Evolutionary conservation across 2,888 invertebrate species (phyloP).

Genomic region (Chrysotoxum bicinctum): DNA sequence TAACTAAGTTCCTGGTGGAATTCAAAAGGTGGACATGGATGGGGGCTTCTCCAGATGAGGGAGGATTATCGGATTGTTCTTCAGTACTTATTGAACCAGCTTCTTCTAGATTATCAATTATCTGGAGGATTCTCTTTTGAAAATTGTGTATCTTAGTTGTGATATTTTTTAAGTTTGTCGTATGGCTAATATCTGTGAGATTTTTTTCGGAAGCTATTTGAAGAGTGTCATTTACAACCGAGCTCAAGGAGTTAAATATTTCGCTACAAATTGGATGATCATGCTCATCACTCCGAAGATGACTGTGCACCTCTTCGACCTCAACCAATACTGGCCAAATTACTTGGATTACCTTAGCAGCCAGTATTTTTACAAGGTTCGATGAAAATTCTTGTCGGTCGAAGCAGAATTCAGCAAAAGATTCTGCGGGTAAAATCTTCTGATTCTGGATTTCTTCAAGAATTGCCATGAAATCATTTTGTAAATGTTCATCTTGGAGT

Average conservation of each 20-base stretch:
- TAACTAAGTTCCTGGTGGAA: neutral
- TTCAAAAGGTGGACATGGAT: constrained; percentile 5
- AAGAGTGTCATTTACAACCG: constrained; percentile 75
- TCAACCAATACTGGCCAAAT: constrained; percentile 77
- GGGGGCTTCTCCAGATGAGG: constrained; percentile 25
- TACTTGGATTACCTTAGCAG: constrained; percentile 76
- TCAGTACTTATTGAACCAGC: neutral
- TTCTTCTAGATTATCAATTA: constrained; percentile 35
- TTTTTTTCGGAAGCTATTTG: constrained; percentile 60
- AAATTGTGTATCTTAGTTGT: constrained; percentile 75
- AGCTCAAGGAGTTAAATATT: constrained; percentile 72
- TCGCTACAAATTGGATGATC: constrained; percentile 70
- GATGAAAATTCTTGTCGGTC: constrained; percentile 74
- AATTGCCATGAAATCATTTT: constrained; percentile 76
- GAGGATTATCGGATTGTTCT: constrained; percentile 29
- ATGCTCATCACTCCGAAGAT: constrained; percentile 64
- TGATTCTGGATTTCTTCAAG: constrained; percentile 75
- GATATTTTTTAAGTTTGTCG: constrained; percentile 73
- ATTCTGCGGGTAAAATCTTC: constrained; percentile 63
- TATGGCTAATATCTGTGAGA: neutral
- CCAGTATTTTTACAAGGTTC: constrained; percentile 76
- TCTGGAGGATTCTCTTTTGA: constrained; percentile 65
- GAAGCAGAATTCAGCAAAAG: constrained; percentile 71
- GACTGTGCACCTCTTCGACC: constrained; percentile 74
- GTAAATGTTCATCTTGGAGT: constrained; percentile 77